These are phyloP conservation scores for Parauchenoglanis punctatus DNA, from an alignment of 2,797 vertebrate genomes.

Conservation along the genomic window DNA sequence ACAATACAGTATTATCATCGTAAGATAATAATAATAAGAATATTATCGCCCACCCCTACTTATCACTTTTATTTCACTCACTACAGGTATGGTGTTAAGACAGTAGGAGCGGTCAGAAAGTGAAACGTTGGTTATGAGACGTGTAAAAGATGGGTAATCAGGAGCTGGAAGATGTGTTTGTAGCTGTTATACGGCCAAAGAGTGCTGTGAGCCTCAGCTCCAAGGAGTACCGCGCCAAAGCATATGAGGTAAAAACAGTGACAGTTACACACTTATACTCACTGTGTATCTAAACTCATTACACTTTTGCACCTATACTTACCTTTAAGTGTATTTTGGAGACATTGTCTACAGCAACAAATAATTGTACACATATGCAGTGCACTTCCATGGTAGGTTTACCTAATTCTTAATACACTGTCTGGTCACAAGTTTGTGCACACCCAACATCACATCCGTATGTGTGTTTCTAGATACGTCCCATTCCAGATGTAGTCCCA, in stretches of 20 bases:
- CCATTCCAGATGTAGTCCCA: not conserved
- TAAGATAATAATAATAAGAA: not conserved
- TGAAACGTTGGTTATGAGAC: constrained; percentile 51
- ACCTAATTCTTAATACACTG: not conserved
- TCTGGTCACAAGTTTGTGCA: not conserved
- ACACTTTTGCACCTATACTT: not conserved
- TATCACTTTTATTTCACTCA: not conserved
- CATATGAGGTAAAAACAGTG: constrained; percentile 85
- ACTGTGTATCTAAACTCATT: not conserved
- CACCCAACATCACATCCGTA: not conserved
- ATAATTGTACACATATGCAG: not conserved
- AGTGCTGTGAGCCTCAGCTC: constrained; percentile 93
- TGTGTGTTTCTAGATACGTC: too few relatives aligned
- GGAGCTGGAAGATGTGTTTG: constrained; percentile 88
- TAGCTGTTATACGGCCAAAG: constrained; percentile 97
- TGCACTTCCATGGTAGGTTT: not conserved
- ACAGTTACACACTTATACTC: not conserved
- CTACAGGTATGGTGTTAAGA: constrained; percentile 54
- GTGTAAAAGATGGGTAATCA: constrained; percentile 86
- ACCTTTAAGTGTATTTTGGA: not conserved
- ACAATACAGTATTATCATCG: not conserved
- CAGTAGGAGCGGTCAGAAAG: not conserved
- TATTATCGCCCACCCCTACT: not conserved
- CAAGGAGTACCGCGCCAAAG: constrained; percentile 95
- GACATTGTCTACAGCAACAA: not conserved